Conservation (phyloP, 2,797 vertebrate species). For the Champsocephalus esox region DNA sequence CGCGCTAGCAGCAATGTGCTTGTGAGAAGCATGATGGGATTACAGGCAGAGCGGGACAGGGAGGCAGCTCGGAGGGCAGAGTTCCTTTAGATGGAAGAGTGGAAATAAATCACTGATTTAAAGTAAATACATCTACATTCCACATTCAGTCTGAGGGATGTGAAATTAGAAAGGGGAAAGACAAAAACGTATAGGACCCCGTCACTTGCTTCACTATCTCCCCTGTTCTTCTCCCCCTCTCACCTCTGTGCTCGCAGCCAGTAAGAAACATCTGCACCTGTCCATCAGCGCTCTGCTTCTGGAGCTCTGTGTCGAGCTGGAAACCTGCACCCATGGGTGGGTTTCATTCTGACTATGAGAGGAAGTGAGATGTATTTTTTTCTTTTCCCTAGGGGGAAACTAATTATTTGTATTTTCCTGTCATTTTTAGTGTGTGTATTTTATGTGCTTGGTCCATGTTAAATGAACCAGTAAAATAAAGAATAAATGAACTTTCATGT, state of each 20-base stretch:
- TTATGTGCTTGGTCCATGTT: conserved; percentile 6
- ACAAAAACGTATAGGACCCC: not conserved
- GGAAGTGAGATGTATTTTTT: not conserved
- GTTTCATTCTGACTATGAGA: conserved; percentile 21
- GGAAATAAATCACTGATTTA: not conserved
- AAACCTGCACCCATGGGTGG: conserved; percentile 13
- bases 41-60: not conserved
- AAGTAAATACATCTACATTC: conserved; percentile 2
- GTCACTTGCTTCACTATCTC: not conserved
- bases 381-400: not conserved
- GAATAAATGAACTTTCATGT: conserved; percentile 22
- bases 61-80: conserved; percentile 10
- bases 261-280: conserved; percentile 53
- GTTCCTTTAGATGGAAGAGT: conserved; percentile 5
- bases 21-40: not conserved
- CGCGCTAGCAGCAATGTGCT: not conserved
- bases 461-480: conserved; percentile 8
- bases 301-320: conserved; percentile 20
- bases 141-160: not conserved
- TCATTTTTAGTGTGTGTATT: not conserved
- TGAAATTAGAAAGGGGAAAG: not conserved
- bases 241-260: conserved; percentile 37
- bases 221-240: conserved; percentile 2
- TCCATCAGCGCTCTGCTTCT: conserved; percentile 48
- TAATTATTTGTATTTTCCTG: not conserved